A percentile compares a stretch with the other conserved stretches of the same genome.
Evolutionary conservation across 2,888 invertebrate genomes (phyloP).

Genomic region (Dysmachus trigonus): DNA sequence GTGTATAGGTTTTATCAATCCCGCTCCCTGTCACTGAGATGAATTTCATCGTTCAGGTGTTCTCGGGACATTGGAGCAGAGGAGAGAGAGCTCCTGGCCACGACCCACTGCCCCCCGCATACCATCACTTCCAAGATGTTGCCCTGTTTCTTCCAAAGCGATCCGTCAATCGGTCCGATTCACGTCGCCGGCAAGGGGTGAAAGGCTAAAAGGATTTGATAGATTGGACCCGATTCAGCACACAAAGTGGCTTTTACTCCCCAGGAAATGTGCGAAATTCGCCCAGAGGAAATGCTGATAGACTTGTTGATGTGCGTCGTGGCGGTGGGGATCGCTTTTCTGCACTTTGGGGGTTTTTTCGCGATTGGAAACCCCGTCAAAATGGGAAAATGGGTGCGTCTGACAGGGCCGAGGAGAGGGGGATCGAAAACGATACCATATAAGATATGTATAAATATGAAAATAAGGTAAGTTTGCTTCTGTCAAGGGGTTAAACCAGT

Average conservation of each 20-base stretch:
- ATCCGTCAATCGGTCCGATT: neutral
- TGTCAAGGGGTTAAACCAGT: too few relatives aligned
- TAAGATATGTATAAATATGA: too few relatives aligned
- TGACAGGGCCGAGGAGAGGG: neutral
- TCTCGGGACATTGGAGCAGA: neutral
- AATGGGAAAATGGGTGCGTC: neutral
- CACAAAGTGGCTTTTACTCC: slow-evolving; percentile 35
- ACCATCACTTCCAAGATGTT: neutral
- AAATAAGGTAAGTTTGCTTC: too few relatives aligned
- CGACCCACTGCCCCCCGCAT: neutral
- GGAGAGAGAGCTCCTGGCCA: neutral
- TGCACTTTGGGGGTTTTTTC: neutral
- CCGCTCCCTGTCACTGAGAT: slow-evolving; percentile 18
- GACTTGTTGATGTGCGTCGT: slow-evolving; percentile 23
- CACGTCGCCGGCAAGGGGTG: neutral
- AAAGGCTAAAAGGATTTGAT: slow-evolving; percentile 29
- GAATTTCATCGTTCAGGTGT: slow-evolving; percentile 20
- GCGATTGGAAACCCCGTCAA: neutral
- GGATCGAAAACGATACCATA: too few relatives aligned
- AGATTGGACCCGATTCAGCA: slow-evolving; percentile 23
- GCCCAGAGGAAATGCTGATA: slow-evolving; percentile 8
- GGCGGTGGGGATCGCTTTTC: neutral
- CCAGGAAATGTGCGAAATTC: slow-evolving; percentile 28
- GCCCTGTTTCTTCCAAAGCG: neutral
- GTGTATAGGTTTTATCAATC: slow-evolving; percentile 31